These are phyloP conservation scores for Octodon degus DNA, from an alignment of 2,113 vertebrate species.

Conservation along the genomic window DNA sequence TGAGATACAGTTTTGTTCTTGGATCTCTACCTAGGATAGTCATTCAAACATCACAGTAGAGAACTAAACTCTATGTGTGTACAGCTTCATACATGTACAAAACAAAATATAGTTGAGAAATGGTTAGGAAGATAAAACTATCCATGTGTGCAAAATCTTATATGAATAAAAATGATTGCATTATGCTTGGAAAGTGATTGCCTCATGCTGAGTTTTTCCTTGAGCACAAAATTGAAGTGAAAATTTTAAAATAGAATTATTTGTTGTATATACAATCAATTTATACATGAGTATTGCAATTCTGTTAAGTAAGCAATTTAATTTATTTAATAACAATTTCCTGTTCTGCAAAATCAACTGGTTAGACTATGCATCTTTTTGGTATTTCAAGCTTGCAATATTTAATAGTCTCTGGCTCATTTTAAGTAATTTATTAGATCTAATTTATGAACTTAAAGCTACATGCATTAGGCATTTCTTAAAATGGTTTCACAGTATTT, in stretches of 20 bases:
- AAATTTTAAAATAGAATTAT: constrained; percentile 2
- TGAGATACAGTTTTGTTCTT: not conserved
- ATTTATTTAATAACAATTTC: not conserved
- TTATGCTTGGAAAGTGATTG: not conserved
- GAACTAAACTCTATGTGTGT: not conserved
- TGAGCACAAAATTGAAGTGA: not conserved
- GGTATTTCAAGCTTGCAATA: not conserved
- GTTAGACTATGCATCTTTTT: not conserved
- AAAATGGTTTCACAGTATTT: not conserved
- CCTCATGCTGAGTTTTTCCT: not conserved
- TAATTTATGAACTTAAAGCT: constrained; percentile 22
- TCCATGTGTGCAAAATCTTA: not conserved
- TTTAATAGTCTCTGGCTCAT: not conserved
- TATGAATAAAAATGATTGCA: not conserved
- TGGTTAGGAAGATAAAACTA: constrained; percentile 31
- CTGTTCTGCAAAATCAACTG: not conserved
- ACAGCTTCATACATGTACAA: not conserved
- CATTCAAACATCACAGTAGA: not conserved
- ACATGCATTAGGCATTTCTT: not conserved
- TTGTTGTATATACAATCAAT: not conserved
- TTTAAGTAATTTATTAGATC: constrained; percentile 16
- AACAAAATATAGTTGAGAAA: constrained; percentile 20
- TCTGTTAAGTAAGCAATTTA: not conserved
- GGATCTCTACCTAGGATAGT: not conserved
- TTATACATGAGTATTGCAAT: not conserved